These are phyloP conservation scores for Datnioides undecimradiatus DNA, from an alignment of 2,113 vertebrate genomes.

Conservation along the genomic window DNA sequence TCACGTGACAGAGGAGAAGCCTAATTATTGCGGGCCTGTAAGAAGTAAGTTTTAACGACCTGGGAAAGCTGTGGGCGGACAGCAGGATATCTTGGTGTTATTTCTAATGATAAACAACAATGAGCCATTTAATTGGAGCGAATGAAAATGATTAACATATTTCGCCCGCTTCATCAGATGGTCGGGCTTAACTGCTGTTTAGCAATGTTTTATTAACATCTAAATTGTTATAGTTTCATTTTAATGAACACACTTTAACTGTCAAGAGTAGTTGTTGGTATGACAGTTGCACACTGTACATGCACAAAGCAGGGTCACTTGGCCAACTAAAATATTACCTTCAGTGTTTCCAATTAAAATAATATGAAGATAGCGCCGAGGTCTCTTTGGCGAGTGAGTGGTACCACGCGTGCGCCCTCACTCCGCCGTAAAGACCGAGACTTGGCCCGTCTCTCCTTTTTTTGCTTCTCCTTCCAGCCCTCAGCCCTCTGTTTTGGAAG, in stretches of 20 bases:
- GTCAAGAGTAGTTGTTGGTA: slow-evolving; percentile 20
- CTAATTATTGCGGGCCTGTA: slow-evolving; percentile 85
- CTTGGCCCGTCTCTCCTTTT: slow-evolving; percentile 39
- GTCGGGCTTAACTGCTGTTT: not conserved
- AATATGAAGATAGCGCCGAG: slow-evolving; percentile 34
- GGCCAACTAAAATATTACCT: slow-evolving; percentile 55
- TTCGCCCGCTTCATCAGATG: not conserved
- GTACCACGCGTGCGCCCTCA: slow-evolving; percentile 32
- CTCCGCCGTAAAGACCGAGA: slow-evolving; percentile 41
- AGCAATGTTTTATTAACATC: slow-evolving; percentile 33
- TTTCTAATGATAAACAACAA: slow-evolving; percentile 65
- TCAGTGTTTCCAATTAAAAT: slow-evolving; percentile 52
- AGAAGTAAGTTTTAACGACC: slow-evolving; percentile 89
- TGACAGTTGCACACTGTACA: slow-evolving; percentile 8
- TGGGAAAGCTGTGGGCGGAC: slow-evolving; percentile 54
- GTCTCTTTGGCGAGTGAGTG: slow-evolving; percentile 35
- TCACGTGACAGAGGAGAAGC: slow-evolving; percentile 81
- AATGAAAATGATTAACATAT: slow-evolving; percentile 31
- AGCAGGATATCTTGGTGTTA: slow-evolving; percentile 43
- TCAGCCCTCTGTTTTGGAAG: slow-evolving; percentile 55
- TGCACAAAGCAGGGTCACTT: slow-evolving; percentile 8
- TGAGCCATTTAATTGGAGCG: slow-evolving; percentile 35
- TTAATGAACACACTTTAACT: not conserved
- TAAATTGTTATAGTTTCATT: not conserved
- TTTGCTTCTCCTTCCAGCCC: slow-evolving; percentile 55